Percentiles rank a stretch among this genome's conserved stretches.
phyloP scores from a whole-genome alignment of 2,797 vertebrate genomes.

The Melanotaenia boesemani region DNA sequence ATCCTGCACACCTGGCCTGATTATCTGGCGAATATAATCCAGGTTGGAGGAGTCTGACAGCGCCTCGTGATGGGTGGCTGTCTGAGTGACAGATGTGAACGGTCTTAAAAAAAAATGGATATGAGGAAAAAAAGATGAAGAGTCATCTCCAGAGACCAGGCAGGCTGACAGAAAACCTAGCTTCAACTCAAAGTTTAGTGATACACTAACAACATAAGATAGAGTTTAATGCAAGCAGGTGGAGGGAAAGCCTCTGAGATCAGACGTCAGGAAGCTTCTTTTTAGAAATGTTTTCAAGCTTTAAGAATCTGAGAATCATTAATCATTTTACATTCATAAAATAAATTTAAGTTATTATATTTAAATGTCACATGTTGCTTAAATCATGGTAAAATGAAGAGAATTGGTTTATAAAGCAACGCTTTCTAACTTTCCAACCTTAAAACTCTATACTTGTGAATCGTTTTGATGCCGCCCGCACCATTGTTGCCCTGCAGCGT shows the following conservation, averaged over 20 bases:
- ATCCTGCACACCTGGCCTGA: slow-evolving; percentile 41
- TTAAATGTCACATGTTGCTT: too few species aligned
- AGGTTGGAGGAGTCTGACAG: slow-evolving; percentile 43
- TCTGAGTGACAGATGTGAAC: slow-evolving; percentile 56
- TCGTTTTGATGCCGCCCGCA: too few species aligned
- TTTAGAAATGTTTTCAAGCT: not conserved
- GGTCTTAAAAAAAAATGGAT: slow-evolving; percentile 28
- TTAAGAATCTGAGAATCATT: too few species aligned
- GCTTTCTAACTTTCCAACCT: too few species aligned
- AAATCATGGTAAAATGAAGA: too few species aligned
- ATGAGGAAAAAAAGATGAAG: slow-evolving; percentile 27
- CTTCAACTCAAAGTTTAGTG: slow-evolving; percentile 19
- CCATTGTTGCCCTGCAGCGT: too few species aligned
- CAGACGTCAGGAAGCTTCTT: not conserved
- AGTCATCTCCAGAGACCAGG: slow-evolving; percentile 17
- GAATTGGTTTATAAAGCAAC: too few species aligned
- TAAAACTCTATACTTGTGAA: too few species aligned
- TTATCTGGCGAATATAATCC: slow-evolving; percentile 52
- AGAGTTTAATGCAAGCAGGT: slow-evolving; percentile 5
- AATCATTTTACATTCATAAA: too few species aligned
- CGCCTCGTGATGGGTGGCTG: slow-evolving; percentile 32
- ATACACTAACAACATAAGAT: not conserved
- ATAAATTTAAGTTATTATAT: too few species aligned
- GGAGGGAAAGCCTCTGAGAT: not conserved
- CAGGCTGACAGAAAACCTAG: slow-evolving; percentile 22